These are phyloP conservation scores for Trichechus manatus DNA, from an alignment of 2,113 vertebrate genomes.

Conservation along the genomic window DNA sequence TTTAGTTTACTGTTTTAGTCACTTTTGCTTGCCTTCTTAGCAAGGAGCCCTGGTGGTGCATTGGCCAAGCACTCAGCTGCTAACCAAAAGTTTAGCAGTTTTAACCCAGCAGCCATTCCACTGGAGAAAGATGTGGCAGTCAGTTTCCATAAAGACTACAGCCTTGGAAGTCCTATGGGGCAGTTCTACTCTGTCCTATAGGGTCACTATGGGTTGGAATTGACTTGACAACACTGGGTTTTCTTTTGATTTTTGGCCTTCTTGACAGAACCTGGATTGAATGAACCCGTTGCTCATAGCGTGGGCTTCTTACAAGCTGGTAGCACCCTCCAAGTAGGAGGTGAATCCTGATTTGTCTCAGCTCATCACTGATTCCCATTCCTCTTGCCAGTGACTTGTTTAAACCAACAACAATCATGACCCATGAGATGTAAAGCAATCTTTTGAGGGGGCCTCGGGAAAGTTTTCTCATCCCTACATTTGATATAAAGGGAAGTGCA, in stretches of 20 bases:
- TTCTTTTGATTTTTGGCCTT: background rate
- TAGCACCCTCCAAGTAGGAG: background rate
- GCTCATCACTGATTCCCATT: background rate
- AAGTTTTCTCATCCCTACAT: background rate
- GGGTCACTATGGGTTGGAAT: background rate
- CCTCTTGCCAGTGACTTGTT: background rate
- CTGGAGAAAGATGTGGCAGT: background rate
- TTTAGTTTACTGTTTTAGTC: conserved; percentile 8
- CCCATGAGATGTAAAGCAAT: background rate
- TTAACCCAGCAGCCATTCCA: too few species aligned
- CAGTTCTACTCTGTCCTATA: background rate
- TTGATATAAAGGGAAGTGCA: background rate
- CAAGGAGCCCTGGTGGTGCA: background rate
- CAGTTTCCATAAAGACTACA: background rate
- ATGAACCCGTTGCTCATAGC: background rate
- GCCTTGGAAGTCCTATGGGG: background rate
- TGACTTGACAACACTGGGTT: background rate
- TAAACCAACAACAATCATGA: background rate
- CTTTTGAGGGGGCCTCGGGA: background rate
- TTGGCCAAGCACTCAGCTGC: background rate
- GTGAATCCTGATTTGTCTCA: background rate
- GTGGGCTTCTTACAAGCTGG: background rate
- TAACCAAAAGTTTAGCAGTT: too few species aligned
- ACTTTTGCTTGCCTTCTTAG: background rate
- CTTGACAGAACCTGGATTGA: background rate